phyloP scores from a whole-genome alignment of 1,140 invertebrate species.

The Lasaia peninsularis region DNA sequence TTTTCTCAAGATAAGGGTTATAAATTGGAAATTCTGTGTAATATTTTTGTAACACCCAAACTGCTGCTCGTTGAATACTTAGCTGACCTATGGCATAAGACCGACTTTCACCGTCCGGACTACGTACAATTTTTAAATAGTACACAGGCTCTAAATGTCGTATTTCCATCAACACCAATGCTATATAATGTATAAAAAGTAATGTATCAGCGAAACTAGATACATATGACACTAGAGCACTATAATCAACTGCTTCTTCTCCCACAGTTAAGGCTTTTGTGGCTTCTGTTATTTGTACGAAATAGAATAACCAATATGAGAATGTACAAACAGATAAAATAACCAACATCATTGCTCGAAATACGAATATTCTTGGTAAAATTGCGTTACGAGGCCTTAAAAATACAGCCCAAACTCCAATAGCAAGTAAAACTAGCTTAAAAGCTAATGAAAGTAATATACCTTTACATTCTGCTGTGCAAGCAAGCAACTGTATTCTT shows the following conservation, averaged over 20 bases:
- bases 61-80: conserved; percentile 96
- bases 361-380: conserved; percentile 96
- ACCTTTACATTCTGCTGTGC: conserved; percentile 84
- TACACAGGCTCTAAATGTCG: conserved; percentile 93
- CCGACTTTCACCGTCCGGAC: conserved; percentile 93
- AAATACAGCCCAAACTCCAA: conserved; percentile 95
- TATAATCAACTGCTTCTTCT: conserved; percentile 88
- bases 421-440: conserved; percentile 92
- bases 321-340: conserved; percentile 95
- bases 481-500: conserved; percentile 63
- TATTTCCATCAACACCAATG: conserved; percentile 94
- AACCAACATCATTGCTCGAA: conserved; percentile 91
- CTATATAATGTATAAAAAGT: conserved; percentile 96
- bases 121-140: conserved; percentile 94
- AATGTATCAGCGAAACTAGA: conserved; percentile 94
- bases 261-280: conserved; percentile 86
- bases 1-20: conserved; percentile 95
- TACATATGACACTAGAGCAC: conserved; percentile 92
- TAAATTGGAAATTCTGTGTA: conserved; percentile 98
- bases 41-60: conserved; percentile 95
- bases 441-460: conserved; percentile 94
- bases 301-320: conserved; percentile 98
- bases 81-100: conserved; percentile 94
- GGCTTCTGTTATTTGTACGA: conserved; percentile 91
- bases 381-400: conserved; percentile 86